These are phyloP conservation scores for Craniophora ligustri DNA, from an alignment of 2,888 invertebrate genomes.

Conservation along the genomic window DNA sequence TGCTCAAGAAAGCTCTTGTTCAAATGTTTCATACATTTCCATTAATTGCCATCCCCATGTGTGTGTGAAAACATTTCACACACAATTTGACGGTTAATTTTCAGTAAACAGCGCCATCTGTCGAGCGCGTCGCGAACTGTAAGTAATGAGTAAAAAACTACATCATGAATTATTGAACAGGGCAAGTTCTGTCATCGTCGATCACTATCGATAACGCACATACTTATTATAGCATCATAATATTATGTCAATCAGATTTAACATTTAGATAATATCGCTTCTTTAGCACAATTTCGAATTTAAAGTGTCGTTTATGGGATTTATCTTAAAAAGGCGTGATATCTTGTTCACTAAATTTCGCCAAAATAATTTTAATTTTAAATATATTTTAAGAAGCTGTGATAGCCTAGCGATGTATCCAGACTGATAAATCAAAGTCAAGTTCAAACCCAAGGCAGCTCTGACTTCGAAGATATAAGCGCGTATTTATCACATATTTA, in stretches of 20 bases:
- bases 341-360: background rate
- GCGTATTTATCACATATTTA: no score
- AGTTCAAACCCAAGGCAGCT: no score
- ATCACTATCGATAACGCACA: slow-evolving; percentile 24
- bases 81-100: slow-evolving; percentile 75
- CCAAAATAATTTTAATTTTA: no score
- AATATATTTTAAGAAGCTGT: no score
- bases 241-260: no score
- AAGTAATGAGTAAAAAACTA: slow-evolving; percentile 74
- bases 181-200: slow-evolving; percentile 36
- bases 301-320: background rate
- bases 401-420: no score
- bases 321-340: background rate
- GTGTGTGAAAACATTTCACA: slow-evolving; percentile 54
- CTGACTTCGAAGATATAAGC: no score
- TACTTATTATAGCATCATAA: slow-evolving; percentile 4
- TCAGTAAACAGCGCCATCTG: slow-evolving; percentile 80
- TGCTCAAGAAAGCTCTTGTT: slow-evolving; percentile 17
- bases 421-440: no score
- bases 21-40: slow-evolving; percentile 32
- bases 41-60: slow-evolving; percentile 39
- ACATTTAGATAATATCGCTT: background rate
- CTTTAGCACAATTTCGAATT: background rate
- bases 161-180: slow-evolving; percentile 72
- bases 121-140: slow-evolving; percentile 53